Evolutionary conservation across 1,140 invertebrate species (phyloP).

Genomic region (Drosophila trapezifrons): DNA sequence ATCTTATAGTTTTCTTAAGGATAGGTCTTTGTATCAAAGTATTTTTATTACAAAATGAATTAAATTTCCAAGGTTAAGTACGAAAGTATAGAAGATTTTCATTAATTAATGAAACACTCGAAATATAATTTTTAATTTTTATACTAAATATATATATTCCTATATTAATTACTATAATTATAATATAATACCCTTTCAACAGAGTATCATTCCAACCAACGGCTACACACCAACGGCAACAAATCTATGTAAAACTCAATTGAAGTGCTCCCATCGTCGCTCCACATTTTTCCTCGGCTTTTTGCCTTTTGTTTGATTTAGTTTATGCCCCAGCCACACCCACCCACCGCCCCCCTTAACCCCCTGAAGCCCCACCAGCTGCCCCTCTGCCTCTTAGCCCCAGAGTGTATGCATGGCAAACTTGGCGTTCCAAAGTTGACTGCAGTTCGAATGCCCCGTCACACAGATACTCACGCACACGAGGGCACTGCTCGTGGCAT

Average conservation of each 20-base stretch:
- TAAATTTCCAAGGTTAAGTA: too few species aligned
- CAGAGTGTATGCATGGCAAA: slow-evolving; percentile 42
- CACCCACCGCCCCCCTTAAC: slow-evolving; percentile 8
- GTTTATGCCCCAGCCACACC: slow-evolving; percentile 57
- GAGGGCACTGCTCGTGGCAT: slow-evolving; percentile 29
- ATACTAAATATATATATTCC: not conserved
- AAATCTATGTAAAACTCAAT: slow-evolving; percentile 81
- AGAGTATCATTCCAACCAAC: slow-evolving; percentile 23
- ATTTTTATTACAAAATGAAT: too few species aligned
- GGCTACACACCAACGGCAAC: slow-evolving; percentile 27
- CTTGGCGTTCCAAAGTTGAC: slow-evolving; percentile 66
- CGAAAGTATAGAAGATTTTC: not conserved
- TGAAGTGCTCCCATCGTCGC: slow-evolving; percentile 69
- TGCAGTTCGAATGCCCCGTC: slow-evolving; percentile 62
- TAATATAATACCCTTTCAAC: not conserved
- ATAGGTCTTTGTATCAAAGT: too few species aligned
- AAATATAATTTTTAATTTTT: too few species aligned
- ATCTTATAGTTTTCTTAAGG: not conserved
- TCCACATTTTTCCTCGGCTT: slow-evolving; percentile 58
- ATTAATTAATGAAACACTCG: too few species aligned
- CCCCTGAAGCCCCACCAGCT: not conserved
- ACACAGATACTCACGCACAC: slow-evolving; percentile 50
- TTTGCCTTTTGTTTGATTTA: slow-evolving; percentile 81
- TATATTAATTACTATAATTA: not conserved
- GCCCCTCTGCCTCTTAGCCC: slow-evolving; percentile 33